Evolutionary conservation across 2,888 invertebrate species (phyloP).

Genomic region (Coenonympha glycerion): DNA sequence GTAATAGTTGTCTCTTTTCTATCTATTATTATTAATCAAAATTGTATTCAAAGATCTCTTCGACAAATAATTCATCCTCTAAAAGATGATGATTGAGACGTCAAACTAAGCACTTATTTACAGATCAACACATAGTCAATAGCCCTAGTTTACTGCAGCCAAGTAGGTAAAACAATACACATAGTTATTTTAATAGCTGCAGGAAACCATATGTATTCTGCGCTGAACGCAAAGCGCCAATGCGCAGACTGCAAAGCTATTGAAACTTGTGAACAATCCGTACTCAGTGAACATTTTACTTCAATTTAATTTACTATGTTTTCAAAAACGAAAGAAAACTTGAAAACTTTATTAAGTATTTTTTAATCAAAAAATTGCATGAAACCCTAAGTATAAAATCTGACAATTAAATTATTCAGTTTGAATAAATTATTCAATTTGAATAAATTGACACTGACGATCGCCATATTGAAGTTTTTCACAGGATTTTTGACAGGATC

Average conservation of each 20-base stretch:
- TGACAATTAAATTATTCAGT: too few species aligned
- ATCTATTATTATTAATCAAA: too few species aligned
- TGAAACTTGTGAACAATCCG: slow-evolving; percentile 37
- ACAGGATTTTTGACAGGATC: too few species aligned
- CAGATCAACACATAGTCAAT: slow-evolving; percentile 1
- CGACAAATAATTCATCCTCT: background rate
- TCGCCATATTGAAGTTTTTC: too few species aligned
- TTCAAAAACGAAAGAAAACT: too few species aligned
- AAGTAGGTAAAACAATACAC: slow-evolving; percentile 41
- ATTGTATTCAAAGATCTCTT: background rate
- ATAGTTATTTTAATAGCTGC: slow-evolving; percentile 42
- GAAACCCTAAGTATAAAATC: too few species aligned
- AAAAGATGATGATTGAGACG: background rate
- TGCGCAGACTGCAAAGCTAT: slow-evolving; percentile 30
- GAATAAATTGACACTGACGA: too few species aligned
- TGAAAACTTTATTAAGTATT: too few species aligned
- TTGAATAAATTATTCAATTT: too few species aligned
- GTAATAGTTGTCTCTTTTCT: too few species aligned
- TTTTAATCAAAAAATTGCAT: too few species aligned
- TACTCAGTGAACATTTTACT: slow-evolving; percentile 32
- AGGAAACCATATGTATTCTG: slow-evolving; percentile 39
- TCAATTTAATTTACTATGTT: slow-evolving; percentile 34
- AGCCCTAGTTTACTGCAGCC: slow-evolving; percentile 18
- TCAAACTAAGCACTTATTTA: background rate
- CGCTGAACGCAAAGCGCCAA: slow-evolving; percentile 25